Percentiles rank a stretch among this genome's conserved stretches.
Conservation (phyloP, 2,113 vertebrate genomes). For the Peucedramus taeniatus region DNA sequence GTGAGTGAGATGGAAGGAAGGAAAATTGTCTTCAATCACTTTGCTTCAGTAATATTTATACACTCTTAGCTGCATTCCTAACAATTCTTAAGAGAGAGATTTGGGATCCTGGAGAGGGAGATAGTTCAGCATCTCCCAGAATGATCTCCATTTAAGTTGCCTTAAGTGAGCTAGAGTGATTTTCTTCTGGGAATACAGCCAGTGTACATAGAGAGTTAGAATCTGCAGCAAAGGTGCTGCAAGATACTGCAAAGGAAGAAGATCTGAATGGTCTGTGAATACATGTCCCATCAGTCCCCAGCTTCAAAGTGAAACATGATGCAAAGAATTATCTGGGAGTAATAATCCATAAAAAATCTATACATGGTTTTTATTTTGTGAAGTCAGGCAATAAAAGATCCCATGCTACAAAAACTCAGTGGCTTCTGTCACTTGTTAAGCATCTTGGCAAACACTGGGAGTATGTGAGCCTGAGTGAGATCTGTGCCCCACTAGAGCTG, state of each 20-base stretch:
- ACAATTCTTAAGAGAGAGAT: background rate
- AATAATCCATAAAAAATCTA: background rate
- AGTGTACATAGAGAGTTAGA: background rate
- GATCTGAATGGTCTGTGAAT: background rate
- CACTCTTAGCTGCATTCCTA: background rate
- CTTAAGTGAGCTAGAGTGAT: background rate
- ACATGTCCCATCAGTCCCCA: background rate
- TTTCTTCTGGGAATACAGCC: constrained; percentile 27
- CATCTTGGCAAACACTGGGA: fast-evolving
- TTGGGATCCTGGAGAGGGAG: background rate
- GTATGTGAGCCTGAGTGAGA: background rate
- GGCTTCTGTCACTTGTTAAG: background rate
- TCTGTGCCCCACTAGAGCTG: background rate
- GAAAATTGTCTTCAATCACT: background rate
- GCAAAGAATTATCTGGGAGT: background rate
- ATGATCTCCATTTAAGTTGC: background rate
- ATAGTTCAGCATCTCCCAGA: background rate
- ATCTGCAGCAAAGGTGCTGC: background rate
- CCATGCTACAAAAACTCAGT: background rate
- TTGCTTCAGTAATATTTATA: background rate
- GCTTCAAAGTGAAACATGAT: background rate
- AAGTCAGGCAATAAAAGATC: background rate
- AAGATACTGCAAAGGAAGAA: background rate
- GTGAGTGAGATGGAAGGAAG: background rate
- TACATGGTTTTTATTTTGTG: background rate